phyloP scores from a whole-genome alignment of 2,113 vertebrate genomes.

The Turdus rufiventris region DNA sequence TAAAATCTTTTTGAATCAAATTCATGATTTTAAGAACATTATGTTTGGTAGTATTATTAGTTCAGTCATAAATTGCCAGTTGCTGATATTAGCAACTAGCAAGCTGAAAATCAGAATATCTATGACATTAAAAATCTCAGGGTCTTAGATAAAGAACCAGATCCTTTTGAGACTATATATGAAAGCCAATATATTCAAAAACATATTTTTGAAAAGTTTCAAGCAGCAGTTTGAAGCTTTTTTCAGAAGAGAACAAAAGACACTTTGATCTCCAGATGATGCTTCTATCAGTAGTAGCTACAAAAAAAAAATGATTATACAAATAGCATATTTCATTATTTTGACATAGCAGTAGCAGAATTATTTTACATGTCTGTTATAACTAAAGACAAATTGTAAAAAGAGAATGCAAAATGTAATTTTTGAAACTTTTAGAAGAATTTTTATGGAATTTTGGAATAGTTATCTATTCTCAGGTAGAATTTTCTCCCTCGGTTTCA shows the following conservation, averaged over 20 bases:
- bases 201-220: slow-evolving; percentile 25
- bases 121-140: neutral
- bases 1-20: neutral
- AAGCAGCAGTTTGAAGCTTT: slow-evolving; percentile 22
- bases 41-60: neutral
- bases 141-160: neutral
- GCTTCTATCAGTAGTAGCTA: slow-evolving; percentile 32
- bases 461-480: neutral
- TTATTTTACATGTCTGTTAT: slow-evolving; percentile 19
- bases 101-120: neutral
- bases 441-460: neutral
- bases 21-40: neutral
- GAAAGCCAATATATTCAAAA: slow-evolving; percentile 17
- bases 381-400: slow-evolving; percentile 26
- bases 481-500: neutral
- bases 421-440: slow-evolving; percentile 8
- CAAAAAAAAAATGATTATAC: slow-evolving; percentile 45
- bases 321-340: slow-evolving; percentile 46
- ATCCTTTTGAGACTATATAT: slow-evolving; percentile 8
- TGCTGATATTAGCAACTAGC: neutral
- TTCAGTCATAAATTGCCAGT: neutral
- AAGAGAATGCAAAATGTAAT: neutral
- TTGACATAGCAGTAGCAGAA: slow-evolving; percentile 10
- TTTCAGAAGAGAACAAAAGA: slow-evolving; percentile 45
- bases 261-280: slow-evolving; percentile 50